Evolutionary conservation across 1,140 invertebrate species (phyloP), one percentile per base, ranked within the genome.

Genomic region (Orchesella cincta): DNA sequence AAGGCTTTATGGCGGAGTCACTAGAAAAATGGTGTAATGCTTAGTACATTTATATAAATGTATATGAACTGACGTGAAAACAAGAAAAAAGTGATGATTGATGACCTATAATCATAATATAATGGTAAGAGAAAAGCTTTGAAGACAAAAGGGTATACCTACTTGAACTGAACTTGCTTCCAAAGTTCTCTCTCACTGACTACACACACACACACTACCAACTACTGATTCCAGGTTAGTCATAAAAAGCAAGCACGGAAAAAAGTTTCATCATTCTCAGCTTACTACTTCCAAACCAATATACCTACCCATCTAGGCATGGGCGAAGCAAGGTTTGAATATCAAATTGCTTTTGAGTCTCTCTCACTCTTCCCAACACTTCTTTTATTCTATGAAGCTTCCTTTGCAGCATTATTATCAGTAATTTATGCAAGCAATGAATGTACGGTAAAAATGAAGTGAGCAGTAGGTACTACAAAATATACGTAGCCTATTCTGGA

Each of bases 41-140:
- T 46, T 46, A 8, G 5, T 46, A 8, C 39, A 46, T 8, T n/a
- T 18, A 57, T 57, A 57, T 57, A 57, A 57, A 57, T 57, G 52
- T 12, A 57, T n/a, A 57, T 57, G 52, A n/a, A n/a, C 52, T 57
- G 52, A 57, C 52, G 23, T 26, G 52, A 57, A 57, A 57, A 57
- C 52, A 57, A 57, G 52, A 57, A 57, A 57, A 57, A 57, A 14
- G 52, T 57, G 52, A 57, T 57, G 52, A 57, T 57, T 57, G 52
- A 57, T 57, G 52, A 57, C 52, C 52, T 57, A 57, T 57, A 57
- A 57, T 57, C 52, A 57, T 57, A 57, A 57, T 57, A 57, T 57
- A 57, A 57, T 23, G 52, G 8, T 57, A 57, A 57, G 8, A 57
- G 52, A 12, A 12, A 8, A 20, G 39, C 39, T 46, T 46, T 12